phyloP scores from a whole-genome alignment of 1,140 invertebrate species.

The Drosophila watanabei region DNA sequence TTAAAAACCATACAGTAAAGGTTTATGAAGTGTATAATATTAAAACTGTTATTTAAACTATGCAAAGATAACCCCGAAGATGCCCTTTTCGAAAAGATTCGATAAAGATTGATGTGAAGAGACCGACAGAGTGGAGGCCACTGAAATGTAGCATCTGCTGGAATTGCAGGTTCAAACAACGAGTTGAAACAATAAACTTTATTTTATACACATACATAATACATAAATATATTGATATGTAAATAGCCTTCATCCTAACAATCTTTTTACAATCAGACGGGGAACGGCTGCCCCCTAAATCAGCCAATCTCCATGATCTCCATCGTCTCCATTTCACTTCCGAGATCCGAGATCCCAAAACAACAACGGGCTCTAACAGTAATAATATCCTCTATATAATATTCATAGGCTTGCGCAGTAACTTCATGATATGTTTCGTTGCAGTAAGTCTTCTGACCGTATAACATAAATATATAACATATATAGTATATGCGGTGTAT shows the following conservation, averaged over 20 bases:
- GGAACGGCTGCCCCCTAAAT: slow-evolving; percentile 12
- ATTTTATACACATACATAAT: slow-evolving; percentile 62
- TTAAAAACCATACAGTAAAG: not conserved
- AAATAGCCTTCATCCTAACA: slow-evolving; percentile 51
- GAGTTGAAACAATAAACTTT: slow-evolving; percentile 79
- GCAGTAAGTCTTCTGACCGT: slow-evolving; percentile 77
- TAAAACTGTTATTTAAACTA: not conserved
- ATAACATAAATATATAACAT: slow-evolving; percentile 44
- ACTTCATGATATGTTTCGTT: slow-evolving; percentile 85
- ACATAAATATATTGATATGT: slow-evolving; percentile 64
- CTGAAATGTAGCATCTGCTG: not conserved
- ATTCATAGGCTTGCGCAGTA: slow-evolving; percentile 67
- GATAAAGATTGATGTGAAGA: too few relatives aligned
- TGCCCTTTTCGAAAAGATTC: too few relatives aligned
- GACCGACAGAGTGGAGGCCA: too few relatives aligned
- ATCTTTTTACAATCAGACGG: slow-evolving; percentile 69
- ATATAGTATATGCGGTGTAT: slow-evolving; percentile 38
- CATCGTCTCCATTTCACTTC: not conserved
- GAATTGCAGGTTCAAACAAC: slow-evolving; percentile 49
- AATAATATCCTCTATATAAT: slow-evolving; percentile 43
- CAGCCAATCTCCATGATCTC: slow-evolving; percentile 48
- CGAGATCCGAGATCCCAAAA: slow-evolving; percentile 19
- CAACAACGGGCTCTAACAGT: slow-evolving; percentile 56
- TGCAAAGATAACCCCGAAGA: not conserved
- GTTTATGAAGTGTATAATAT: not conserved